phyloP scores from a whole-genome alignment of 2,888 invertebrate species.

The Platycheirus rosarum region DNA sequence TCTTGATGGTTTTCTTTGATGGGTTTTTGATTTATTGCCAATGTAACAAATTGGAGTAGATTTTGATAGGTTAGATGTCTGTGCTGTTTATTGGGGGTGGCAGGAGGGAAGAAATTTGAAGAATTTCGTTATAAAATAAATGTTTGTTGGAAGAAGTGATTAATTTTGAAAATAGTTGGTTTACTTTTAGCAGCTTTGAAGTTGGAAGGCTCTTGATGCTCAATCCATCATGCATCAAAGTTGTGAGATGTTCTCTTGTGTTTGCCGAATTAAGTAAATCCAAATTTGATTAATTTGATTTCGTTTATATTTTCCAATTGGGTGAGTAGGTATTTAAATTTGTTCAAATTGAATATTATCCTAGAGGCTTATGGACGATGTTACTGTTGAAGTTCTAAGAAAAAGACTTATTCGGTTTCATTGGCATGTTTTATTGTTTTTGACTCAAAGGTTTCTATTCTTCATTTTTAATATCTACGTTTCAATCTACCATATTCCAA shows the following conservation, averaged over 20 bases:
- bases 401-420: no score
- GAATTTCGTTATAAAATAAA: conserved; percentile 59
- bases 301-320: neutral
- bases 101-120: conserved; percentile 44
- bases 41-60: conserved; percentile 39
- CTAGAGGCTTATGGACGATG: no score
- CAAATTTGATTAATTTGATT: neutral
- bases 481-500: no score
- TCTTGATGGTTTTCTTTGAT: conserved; percentile 54
- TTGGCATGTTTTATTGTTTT: no score
- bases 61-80: conserved; percentile 31
- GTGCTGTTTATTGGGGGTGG: neutral
- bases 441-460: no score
- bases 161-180: conserved; percentile 29
- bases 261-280: neutral
- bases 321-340: neutral
- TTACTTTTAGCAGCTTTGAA: conserved; percentile 16
- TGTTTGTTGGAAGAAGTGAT: conserved; percentile 33
- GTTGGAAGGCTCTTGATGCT: neutral
- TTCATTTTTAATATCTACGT: no score
- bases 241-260: neutral
- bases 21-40: conserved; percentile 71
- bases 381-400: no score
- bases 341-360: neutral
- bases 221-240: conserved; percentile 6